Percentiles rank a stretch among this genome's conserved stretches.
phyloP scores from a whole-genome alignment of 1,140 invertebrate genomes.

The Pseudomyrmex dendroicus region DNA sequence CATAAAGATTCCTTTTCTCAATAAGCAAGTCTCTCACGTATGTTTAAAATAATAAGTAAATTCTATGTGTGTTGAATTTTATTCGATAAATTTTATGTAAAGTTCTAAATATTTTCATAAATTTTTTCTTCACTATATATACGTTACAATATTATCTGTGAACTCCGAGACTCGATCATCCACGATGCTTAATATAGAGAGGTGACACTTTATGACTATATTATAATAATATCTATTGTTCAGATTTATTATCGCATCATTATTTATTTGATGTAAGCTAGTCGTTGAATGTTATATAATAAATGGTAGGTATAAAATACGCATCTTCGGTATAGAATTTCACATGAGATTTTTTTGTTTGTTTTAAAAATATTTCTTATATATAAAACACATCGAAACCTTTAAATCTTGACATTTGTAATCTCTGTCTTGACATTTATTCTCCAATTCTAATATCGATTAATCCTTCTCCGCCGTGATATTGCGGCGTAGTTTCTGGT shows the following conservation, averaged over 20 bases:
- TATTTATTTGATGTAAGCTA: slow-evolving; percentile 36
- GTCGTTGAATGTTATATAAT: slow-evolving; percentile 31
- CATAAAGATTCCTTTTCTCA: too few relatives aligned
- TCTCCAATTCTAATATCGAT: slow-evolving; percentile 34
- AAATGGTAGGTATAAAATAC: slow-evolving; percentile 23
- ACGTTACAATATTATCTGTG: slow-evolving; percentile 30
- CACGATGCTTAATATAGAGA: slow-evolving; percentile 11
- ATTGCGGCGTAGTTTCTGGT: slow-evolving; percentile 10
- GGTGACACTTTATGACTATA: slow-evolving; percentile 4
- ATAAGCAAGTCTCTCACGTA: too few relatives aligned
- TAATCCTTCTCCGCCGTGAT: slow-evolving; percentile 34
- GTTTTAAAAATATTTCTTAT: background rate
- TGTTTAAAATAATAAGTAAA: background rate
- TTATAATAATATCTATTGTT: slow-evolving; percentile 14
- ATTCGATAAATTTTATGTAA: slow-evolving; percentile 20
- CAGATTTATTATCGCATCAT: slow-evolving; percentile 18
- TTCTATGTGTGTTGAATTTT: background rate
- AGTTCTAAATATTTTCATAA: background rate
- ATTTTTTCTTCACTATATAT: background rate
- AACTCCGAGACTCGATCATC: background rate
- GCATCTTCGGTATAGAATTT: background rate
- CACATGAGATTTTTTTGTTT: background rate
- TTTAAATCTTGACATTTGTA: background rate
- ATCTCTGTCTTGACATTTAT: background rate
- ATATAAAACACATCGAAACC: background rate